A percentile compares a stretch with the other conserved stretches of the same genome.
Evolutionary conservation across 2,888 invertebrate genomes (phyloP).

Genomic region (Patella ulyssiponensis): DNA sequence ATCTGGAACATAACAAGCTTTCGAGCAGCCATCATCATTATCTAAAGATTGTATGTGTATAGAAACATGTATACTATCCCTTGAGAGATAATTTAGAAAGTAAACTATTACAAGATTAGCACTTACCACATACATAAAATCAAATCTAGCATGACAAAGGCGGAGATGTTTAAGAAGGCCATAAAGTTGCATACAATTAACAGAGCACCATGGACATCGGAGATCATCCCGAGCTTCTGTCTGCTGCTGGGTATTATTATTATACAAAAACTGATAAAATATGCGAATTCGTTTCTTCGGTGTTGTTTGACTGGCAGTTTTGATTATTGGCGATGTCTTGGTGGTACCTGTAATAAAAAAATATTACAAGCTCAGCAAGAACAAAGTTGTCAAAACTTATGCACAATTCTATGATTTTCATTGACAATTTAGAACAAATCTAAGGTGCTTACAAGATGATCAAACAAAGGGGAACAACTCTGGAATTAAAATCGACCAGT

Average conservation of each 20-base stretch:
- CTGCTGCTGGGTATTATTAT: conserved; percentile 94
- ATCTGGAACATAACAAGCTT: too few relatives aligned
- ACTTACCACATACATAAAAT: conserved; percentile 90
- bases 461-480: too few relatives aligned
- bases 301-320: conserved; percentile 48
- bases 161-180: conserved; percentile 93
- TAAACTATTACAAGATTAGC: not conserved
- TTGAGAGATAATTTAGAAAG: too few relatives aligned
- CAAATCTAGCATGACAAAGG: conserved; percentile 92
- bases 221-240: conserved; percentile 94
- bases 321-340: conserved; percentile 18
- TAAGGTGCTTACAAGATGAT: too few relatives aligned
- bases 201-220: conserved; percentile 95
- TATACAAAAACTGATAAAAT: conserved; percentile 95
- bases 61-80: too few relatives aligned
- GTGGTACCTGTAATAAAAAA: not conserved
- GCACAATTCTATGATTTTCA: too few relatives aligned
- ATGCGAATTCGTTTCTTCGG: conserved; percentile 78
- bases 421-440: too few relatives aligned
- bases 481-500: too few relatives aligned
- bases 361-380: not conserved
- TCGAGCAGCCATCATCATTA: too few relatives aligned
- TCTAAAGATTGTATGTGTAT: too few relatives aligned
- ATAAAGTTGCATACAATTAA: conserved; percentile 90
- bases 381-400: too few relatives aligned